These are phyloP conservation scores for Aphis gossypii DNA, from an alignment of 1,140 invertebrate species.

Conservation along the genomic window DNA sequence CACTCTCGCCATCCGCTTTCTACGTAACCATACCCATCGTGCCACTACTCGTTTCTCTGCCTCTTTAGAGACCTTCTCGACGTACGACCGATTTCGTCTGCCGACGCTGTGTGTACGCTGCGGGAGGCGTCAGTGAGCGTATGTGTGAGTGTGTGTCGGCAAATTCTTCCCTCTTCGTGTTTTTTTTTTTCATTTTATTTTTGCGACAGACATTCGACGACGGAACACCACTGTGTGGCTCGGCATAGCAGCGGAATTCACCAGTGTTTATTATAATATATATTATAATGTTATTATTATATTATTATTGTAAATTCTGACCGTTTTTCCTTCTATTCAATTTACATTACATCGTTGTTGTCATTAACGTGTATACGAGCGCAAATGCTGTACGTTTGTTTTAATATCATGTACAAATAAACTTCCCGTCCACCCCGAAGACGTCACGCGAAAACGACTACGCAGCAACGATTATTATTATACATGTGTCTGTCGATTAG, in stretches of 20 bases:
- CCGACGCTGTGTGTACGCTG: neutral
- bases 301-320: neutral
- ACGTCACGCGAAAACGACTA: slow-evolving; percentile 5
- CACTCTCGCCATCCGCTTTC: neutral
- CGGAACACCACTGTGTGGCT: too few species aligned
- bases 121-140: neutral
- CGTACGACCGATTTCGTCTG: neutral
- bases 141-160: neutral
- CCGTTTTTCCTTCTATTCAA: neutral
- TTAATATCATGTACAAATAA: neutral
- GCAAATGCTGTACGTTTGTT: neutral
- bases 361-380: neutral
- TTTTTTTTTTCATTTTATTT: neutral
- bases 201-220: neutral
- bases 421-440: neutral
- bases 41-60: neutral
- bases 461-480: neutral
- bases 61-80: neutral
- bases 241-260: neutral
- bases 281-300: neutral
- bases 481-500: neutral
- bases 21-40: neutral
- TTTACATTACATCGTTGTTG: neutral
- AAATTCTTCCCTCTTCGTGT: neutral
- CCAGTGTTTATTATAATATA: neutral